Conservation (phyloP, 2,888 invertebrate genomes). For the Linhomoeus sp. region DNA sequence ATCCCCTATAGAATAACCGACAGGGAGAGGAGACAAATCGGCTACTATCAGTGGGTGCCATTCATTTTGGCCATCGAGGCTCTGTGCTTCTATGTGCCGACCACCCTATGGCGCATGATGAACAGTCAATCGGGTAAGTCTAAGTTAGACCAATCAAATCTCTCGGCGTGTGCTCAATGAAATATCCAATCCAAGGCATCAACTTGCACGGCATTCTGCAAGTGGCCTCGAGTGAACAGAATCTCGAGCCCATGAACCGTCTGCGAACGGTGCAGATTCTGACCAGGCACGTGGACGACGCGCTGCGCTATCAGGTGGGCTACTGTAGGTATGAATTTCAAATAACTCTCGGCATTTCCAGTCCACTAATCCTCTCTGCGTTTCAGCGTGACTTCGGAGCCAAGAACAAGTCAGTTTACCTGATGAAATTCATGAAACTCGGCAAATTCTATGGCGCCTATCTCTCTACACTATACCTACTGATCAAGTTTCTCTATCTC, state of each 20-base stretch:
- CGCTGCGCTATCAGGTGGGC: slow-evolving; percentile 29
- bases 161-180: too few species aligned
- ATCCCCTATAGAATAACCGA: slow-evolving; percentile 28
- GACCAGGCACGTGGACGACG: slow-evolving; percentile 34
- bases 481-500: slow-evolving; percentile 30
- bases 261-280: slow-evolving; percentile 33
- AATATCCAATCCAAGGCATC: too few species aligned
- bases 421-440: slow-evolving; percentile 9
- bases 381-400: slow-evolving; percentile 24
- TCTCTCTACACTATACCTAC: slow-evolving; percentile 27
- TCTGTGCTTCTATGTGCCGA: slow-evolving; percentile 24
- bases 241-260: slow-evolving; percentile 32
- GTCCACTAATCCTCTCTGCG: too few species aligned
- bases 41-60: slow-evolving; percentile 16
- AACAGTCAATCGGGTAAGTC: slow-evolving; percentile 20
- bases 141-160: too few species aligned
- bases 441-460: slow-evolving; percentile 34
- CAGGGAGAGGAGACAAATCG: slow-evolving; percentile 24
- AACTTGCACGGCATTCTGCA: slow-evolving; percentile 29
- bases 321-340: too few species aligned
- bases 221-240: slow-evolving; percentile 25
- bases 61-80: slow-evolving; percentile 25
- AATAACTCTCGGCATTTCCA: too few species aligned
- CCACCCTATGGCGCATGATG: slow-evolving; percentile 25
- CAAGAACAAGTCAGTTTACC: slow-evolving; percentile 14